These are phyloP conservation scores for Apostichopus japonicus DNA, from an alignment of 35 echinoderm and acorn worm species.

Conservation along the genomic window DNA sequence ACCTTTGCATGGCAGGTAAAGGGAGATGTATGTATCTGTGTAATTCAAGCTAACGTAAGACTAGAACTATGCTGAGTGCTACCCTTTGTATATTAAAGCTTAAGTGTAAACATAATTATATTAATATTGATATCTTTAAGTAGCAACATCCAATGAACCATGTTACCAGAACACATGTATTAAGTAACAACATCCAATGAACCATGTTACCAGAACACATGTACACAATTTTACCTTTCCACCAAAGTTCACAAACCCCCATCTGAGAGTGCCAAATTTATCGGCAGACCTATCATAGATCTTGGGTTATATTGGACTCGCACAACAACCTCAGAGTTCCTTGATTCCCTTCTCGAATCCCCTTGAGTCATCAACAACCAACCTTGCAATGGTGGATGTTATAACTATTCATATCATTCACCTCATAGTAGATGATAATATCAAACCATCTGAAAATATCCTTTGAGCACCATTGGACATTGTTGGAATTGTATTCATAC, in stretches of 20 bases:
- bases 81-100: too few relatives aligned
- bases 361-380: too few relatives aligned
- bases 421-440: neutral
- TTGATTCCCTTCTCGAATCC: too few relatives aligned
- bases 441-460: neutral
- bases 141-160: neutral
- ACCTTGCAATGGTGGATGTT: neutral
- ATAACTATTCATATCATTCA: neutral
- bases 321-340: neutral
- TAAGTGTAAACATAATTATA: too few relatives aligned
- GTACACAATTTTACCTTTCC: neutral
- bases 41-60: too few relatives aligned
- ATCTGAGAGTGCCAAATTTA: neutral
- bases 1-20: too few relatives aligned
- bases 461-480: neutral
- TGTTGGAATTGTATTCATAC: neutral
- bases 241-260: neutral
- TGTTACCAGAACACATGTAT: neutral
- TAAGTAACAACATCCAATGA: neutral
- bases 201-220: neutral
- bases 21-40: too few relatives aligned
- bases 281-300: neutral
- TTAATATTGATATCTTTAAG: neutral
- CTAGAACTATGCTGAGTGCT: too few relatives aligned
- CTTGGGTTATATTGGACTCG: neutral